A percentile compares a stretch with the other conserved stretches of the same genome.
These are phyloP conservation scores for Thamnophis sirtalis DNA, from an alignment of 2,113 vertebrate genomes.

Conservation along the genomic window DNA sequence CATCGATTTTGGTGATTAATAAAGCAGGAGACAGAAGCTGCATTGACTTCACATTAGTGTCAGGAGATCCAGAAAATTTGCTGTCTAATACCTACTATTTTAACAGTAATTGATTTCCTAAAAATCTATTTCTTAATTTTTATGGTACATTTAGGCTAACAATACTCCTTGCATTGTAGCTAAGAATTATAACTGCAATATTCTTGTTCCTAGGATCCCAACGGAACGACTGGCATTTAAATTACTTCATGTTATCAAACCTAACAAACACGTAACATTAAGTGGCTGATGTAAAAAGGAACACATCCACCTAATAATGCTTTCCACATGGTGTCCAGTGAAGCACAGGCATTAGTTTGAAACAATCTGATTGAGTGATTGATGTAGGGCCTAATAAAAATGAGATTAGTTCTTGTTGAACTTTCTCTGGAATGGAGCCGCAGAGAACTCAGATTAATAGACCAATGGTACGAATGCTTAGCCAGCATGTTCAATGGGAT, in stretches of 20 bases:
- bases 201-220: conserved; percentile 5
- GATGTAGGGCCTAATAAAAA: conserved; percentile 45
- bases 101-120: not conserved
- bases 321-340: conserved; percentile 16
- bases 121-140: not conserved
- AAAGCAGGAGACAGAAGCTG: not conserved
- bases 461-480: not conserved
- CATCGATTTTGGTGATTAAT: not conserved
- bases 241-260: not conserved
- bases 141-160: not conserved
- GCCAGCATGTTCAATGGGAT: not conserved
- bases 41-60: not conserved
- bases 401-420: not conserved
- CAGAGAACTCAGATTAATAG: not conserved
- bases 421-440: not conserved
- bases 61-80: not conserved
- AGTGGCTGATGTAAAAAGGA: conserved; percentile 15
- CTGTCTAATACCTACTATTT: not conserved
- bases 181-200: conserved; percentile 15
- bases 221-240: not conserved
- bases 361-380: conserved; percentile 12
- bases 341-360: conserved; percentile 1
- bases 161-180: not conserved
- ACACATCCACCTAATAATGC: conserved; percentile 1
- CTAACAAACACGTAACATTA: not conserved